Percentiles rank a stretch among this genome's conserved stretches.
These are phyloP conservation scores for Phorcus lineatus DNA, from an alignment of 2,888 invertebrate genomes.

Conservation along the genomic window DNA sequence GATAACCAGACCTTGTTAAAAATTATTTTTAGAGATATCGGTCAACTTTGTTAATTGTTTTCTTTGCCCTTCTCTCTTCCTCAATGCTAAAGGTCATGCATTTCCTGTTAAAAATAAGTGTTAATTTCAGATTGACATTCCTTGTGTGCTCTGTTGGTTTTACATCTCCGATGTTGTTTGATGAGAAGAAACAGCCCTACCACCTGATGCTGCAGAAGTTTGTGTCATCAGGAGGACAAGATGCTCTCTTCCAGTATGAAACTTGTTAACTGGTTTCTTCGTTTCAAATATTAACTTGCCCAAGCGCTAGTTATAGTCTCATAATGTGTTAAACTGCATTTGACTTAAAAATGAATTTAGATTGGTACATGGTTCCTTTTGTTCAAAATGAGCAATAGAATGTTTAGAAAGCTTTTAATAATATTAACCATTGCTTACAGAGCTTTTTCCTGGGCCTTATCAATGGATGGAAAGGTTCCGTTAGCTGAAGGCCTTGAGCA, in stretches of 20 bases:
- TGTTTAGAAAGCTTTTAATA: too few relatives aligned
- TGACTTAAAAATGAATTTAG: too few relatives aligned
- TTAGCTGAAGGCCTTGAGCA: slow-evolving; percentile 80
- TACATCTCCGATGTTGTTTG: slow-evolving; percentile 89
- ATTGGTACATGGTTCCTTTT: too few relatives aligned
- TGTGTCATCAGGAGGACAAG: slow-evolving; percentile 83
- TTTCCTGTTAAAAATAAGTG: too few relatives aligned
- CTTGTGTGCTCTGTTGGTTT: slow-evolving; percentile 89
- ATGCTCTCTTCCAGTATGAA: slow-evolving; percentile 80
- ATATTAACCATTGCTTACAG: slow-evolving; percentile 66
- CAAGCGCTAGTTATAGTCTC: neutral
- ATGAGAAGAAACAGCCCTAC: slow-evolving; percentile 89
- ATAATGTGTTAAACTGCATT: too few relatives aligned
- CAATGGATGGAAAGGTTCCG: slow-evolving; percentile 76
- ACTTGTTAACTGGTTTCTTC: neutral
- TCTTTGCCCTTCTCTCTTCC: too few relatives aligned
- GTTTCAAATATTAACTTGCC: neutral
- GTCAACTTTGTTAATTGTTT: neutral
- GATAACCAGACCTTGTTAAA: neutral
- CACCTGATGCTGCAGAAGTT: slow-evolving; percentile 90
- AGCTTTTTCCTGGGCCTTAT: slow-evolving; percentile 81
- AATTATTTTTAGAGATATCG: neutral
- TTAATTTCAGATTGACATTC: slow-evolving; percentile 82
- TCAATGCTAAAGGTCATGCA: too few relatives aligned
- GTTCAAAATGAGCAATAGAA: too few relatives aligned